Evolutionary conservation across 2,888 invertebrate genomes (phyloP).

Genomic region (Acanthosoma haemorrhoidale): DNA sequence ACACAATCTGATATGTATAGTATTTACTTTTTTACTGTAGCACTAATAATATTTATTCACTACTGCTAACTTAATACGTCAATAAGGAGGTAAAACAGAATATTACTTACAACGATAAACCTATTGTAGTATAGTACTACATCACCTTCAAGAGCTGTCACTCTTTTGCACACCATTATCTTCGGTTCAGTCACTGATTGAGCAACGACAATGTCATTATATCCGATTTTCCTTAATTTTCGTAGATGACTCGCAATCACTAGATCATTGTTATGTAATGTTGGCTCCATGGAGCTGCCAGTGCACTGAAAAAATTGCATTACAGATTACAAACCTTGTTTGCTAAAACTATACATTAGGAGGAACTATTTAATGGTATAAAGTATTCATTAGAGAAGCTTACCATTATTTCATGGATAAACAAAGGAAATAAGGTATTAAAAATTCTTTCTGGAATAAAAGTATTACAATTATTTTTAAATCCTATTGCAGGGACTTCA

Average conservation of each 20-base stretch:
- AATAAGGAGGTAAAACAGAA: neutral
- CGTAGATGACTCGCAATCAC: conserved; percentile 75
- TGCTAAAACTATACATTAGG: too few species aligned
- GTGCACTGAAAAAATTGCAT: conserved; percentile 69
- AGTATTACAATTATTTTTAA: too few species aligned
- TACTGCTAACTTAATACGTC: neutral
- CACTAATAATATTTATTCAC: too few species aligned
- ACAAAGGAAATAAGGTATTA: too few species aligned
- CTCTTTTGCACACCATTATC: conserved; percentile 79
- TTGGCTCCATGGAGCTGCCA: conserved; percentile 92
- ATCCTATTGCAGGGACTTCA: too few species aligned
- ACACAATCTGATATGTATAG: too few species aligned
- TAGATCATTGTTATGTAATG: conserved; percentile 73
- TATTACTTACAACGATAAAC: neutral
- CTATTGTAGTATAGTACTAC: conserved; percentile 41
- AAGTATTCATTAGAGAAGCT: too few species aligned
- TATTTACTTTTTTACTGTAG: too few species aligned
- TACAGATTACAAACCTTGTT: too few species aligned
- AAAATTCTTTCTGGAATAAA: too few species aligned
- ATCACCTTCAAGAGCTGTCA: conserved; percentile 72
- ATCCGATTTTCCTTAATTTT: conserved; percentile 55
- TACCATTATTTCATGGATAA: too few species aligned
- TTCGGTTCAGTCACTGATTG: conserved; percentile 74
- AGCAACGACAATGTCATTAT: conserved; percentile 81
- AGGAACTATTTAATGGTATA: too few species aligned